Percentiles rank a stretch among this genome's conserved stretches.
Conservation (phyloP, 1,140 invertebrate species). For the Propsilocerus akamusi region DNA sequence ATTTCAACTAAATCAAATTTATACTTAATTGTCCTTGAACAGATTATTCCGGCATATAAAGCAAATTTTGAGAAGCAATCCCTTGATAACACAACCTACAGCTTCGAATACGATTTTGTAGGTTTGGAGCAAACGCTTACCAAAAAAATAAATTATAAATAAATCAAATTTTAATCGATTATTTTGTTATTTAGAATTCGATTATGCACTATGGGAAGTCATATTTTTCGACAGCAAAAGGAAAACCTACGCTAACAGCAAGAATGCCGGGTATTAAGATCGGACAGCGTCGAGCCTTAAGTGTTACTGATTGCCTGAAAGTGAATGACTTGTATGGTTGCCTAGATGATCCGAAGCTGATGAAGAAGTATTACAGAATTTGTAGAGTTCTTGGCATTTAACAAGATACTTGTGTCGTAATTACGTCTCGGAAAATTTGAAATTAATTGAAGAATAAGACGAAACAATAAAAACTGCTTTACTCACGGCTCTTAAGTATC, state of each 20-base stretch:
- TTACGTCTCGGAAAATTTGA: too few species aligned
- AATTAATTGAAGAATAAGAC: too few species aligned
- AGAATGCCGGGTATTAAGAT: conserved; percentile 28
- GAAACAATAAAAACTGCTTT: too few species aligned
- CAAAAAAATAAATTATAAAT: too few species aligned
- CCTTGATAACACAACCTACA: conserved; percentile 36
- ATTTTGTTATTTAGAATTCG: conserved; percentile 25
- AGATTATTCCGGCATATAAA: conserved; percentile 28
- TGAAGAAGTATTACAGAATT: background rate
- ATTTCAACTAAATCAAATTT: background rate
- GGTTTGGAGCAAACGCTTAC: too few species aligned
- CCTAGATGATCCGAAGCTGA: conserved; percentile 13
- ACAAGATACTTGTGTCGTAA: too few species aligned
- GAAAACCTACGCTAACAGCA: conserved; percentile 39
- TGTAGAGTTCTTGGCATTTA: background rate
- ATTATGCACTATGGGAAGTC: conserved; percentile 54
- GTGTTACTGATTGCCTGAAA: conserved; percentile 48
- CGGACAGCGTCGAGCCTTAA: conserved; percentile 38
- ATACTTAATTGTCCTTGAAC: background rate
- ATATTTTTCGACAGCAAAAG: conserved; percentile 27
- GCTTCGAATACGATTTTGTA: conserved; percentile 44
- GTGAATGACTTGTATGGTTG: conserved; percentile 50
- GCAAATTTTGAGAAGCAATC: conserved; percentile 41
- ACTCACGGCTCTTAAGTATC: too few species aligned
- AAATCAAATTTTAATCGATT: too few species aligned